Evolutionary conservation across 2,888 invertebrate species (phyloP), one percentile per base, ranked within the genome.

Genomic region (Drosophila macrospina): DNA sequence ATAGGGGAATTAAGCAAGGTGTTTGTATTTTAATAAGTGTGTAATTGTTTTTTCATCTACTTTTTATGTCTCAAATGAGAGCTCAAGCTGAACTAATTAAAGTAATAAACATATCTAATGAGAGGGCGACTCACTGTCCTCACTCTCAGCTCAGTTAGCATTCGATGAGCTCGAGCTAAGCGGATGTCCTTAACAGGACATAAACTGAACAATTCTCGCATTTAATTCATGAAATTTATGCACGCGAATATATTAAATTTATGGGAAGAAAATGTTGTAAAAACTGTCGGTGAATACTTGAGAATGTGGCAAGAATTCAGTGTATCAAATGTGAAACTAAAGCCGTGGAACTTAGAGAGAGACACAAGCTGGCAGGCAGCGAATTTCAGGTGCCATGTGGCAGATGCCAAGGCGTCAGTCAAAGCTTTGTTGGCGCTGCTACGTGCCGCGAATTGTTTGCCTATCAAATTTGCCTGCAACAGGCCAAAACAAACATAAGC

Each of bases 381-480:
- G 26, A 63, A 48, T 50, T 59, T 39, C 44, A 52, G 54, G 20
- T 69, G 52, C 47, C 65, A 60, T 15, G 16, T 64, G 68, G 59
- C 64, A 54, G 26, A 57, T 51, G 74, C 76, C 69, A 37, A 15
- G 68, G 59, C 47, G 74, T 60, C 78, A 64, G 63, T 78, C 60
- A 60, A 60, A 39, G 57, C 57, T 62, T 56, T 57, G 60, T 37
- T 51, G 44, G 7, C 30, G 52, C 61, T 52, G 41, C 60, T 80
- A 86, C 82, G 82, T 82, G 82, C 86, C 74, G 67, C 78, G 78
- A 64, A 76, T 86, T 86, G 82, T 84, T 78, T 83, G 81, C 56
- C 65, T 69, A 80, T 63, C 64, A 72, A 74, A 79, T 85, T 79
- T 69, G 60, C 55, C 61, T 71, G 86, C 77, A 79, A 76, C 82